Percentiles rank a stretch among this genome's conserved stretches.
These are phyloP conservation scores for Neoniphon sammara DNA, from an alignment of 2,797 vertebrate species.

Conservation along the genomic window DNA sequence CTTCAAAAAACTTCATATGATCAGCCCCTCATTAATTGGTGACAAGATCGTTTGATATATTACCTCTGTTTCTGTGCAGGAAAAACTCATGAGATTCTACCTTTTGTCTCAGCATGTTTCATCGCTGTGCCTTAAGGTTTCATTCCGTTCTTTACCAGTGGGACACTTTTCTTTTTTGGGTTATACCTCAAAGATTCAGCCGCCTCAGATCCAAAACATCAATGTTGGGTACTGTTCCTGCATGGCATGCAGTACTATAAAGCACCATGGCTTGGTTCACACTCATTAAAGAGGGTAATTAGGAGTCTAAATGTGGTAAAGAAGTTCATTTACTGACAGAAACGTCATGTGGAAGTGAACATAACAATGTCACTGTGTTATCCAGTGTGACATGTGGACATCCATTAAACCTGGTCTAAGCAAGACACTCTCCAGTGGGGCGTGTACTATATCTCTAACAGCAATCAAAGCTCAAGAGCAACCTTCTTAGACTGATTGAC, in stretches of 20 bases:
- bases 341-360: too few relatives aligned
- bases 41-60: constrained; percentile 44
- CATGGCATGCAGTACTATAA: too few relatives aligned
- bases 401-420: constrained; percentile 3
- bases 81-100: neutral
- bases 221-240: too few relatives aligned
- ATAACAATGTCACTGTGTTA: too few relatives aligned
- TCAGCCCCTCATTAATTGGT: constrained; percentile 60
- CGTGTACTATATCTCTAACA: constrained; percentile 28
- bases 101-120: constrained; percentile 10
- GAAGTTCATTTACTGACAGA: too few relatives aligned
- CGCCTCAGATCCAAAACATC: neutral
- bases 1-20: constrained; percentile 50
- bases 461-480: constrained; percentile 33
- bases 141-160: constrained; percentile 23
- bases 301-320: too few relatives aligned
- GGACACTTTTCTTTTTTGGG: neutral
- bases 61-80: constrained; percentile 17
- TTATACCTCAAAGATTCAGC: neutral
- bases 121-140: neutral
- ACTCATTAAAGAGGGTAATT: neutral
- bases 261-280: neutral
- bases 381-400: neutral
- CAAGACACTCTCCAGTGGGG: constrained; percentile 23
- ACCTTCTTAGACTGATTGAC: constrained; percentile 47